Evolutionary conservation across 37 sponge, comb jelly and placozoan genomes (phyloP).

Genomic region (Petrosia ficiformis): DNA sequence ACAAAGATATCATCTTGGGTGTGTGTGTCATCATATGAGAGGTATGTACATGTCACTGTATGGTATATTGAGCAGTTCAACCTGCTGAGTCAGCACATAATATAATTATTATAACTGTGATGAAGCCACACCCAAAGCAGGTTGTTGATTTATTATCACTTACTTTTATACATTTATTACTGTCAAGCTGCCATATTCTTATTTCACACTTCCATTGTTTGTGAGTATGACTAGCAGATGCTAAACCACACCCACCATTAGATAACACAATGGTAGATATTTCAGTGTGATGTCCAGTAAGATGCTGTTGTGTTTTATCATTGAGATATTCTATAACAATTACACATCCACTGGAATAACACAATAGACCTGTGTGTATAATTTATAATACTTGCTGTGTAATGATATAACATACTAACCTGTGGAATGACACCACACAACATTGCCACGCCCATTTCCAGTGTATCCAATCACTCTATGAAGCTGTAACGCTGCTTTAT

Average conservation of each 20-base stretch:
- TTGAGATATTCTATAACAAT: slow-evolving; percentile 70
- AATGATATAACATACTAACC: slow-evolving; percentile 53
- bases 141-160: not conserved
- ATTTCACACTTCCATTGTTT: slow-evolving; percentile 48
- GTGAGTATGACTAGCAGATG: slow-evolving; percentile 59
- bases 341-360: slow-evolving; percentile 70
- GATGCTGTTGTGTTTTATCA: slow-evolving; percentile 44
- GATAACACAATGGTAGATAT: slow-evolving; percentile 67
- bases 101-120: not conserved
- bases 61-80: no score
- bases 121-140: not conserved
- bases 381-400: no score
- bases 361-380: slow-evolving; percentile 61
- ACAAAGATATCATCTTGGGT: no score
- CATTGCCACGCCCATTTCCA: slow-evolving; percentile 47
- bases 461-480: slow-evolving; percentile 48
- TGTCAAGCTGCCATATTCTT: slow-evolving; percentile 49
- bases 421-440: slow-evolving; percentile 67
- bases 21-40: no score
- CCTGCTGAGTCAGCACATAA: no score
- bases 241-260: slow-evolving; percentile 46
- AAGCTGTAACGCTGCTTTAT: slow-evolving; percentile 55
- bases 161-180: slow-evolving; percentile 64
- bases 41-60: no score
- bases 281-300: slow-evolving; percentile 71